Conservation (phyloP, 2,888 invertebrate species). For the Cerceris ruficornis region DNA sequence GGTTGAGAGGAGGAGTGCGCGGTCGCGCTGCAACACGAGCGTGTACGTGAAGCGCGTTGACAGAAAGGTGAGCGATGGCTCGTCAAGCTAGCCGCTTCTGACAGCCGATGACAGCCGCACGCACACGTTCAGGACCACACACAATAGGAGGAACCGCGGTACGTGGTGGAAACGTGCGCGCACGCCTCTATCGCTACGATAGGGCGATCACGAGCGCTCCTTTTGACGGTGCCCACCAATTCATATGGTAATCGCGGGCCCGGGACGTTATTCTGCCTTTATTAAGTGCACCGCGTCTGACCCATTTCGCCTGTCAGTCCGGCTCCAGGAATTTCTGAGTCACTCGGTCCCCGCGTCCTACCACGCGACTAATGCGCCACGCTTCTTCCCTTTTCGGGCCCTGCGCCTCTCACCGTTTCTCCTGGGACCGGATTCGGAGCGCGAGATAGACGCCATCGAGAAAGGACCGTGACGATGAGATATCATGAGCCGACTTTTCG, state of each 20-base stretch:
- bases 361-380: constrained; percentile 42
- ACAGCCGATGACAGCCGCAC: constrained; percentile 72
- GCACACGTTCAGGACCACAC: constrained; percentile 66
- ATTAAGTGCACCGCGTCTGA: constrained; percentile 72
- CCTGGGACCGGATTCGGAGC: background rate
- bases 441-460: background rate
- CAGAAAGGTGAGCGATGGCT: constrained; percentile 70
- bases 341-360: constrained; percentile 47
- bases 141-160: constrained; percentile 56
- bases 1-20: constrained; percentile 54
- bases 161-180: background rate
- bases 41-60: constrained; percentile 58
- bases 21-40: constrained; percentile 27
- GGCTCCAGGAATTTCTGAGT: constrained; percentile 68
- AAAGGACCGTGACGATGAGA: background rate
- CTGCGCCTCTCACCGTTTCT: constrained; percentile 4
- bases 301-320: constrained; percentile 73
- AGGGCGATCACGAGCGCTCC: constrained; percentile 30
- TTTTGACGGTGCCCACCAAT: constrained; percentile 67
- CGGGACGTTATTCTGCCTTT: constrained; percentile 69
- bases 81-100: constrained; percentile 67
- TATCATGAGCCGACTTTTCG: background rate
- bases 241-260: constrained; percentile 74
- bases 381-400: constrained; percentile 8
- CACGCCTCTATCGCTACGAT: too few relatives aligned